phyloP scores from a whole-genome alignment of 2,113 vertebrate species.

The Paralichthys olivaceus region DNA sequence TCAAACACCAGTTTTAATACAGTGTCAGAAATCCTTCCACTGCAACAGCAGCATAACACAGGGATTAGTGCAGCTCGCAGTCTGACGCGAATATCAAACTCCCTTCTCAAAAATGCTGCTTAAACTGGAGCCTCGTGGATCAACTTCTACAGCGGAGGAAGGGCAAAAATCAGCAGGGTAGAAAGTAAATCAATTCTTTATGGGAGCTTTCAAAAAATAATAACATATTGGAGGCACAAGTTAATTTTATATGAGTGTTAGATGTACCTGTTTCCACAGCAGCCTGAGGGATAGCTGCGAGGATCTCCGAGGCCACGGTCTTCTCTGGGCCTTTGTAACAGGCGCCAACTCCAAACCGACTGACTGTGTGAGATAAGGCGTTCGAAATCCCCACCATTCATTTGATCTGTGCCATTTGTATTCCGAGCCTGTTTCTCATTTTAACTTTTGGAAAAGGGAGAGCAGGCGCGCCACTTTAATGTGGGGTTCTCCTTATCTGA shows the following conservation, averaged over 20 bases:
- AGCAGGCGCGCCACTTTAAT: slow-evolving; percentile 62
- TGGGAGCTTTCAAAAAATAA: slow-evolving; percentile 1
- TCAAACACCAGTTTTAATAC: slow-evolving; percentile 62
- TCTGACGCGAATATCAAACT: not conserved
- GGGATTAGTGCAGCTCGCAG: not conserved
- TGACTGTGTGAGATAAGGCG: slow-evolving; percentile 75
- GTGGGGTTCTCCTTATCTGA: slow-evolving; percentile 65
- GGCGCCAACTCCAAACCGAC: slow-evolving; percentile 63
- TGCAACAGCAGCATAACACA: slow-evolving; percentile 1
- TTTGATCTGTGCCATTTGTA: slow-evolving; percentile 67
- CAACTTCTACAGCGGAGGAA: not conserved
- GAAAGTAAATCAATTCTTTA: too few relatives aligned
- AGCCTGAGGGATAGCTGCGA: slow-evolving; percentile 35
- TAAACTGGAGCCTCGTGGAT: not conserved
- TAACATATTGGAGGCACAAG: slow-evolving; percentile 5
- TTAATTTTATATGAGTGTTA: slow-evolving; percentile 11
- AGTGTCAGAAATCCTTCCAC: slow-evolving; percentile 40
- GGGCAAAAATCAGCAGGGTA: not conserved
- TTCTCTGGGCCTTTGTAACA: slow-evolving; percentile 59
- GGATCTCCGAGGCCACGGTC: slow-evolving; percentile 35
- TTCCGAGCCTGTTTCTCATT: slow-evolving; percentile 72
- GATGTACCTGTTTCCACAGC: slow-evolving; percentile 43
- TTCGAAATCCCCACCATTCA: slow-evolving; percentile 46
- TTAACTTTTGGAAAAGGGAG: slow-evolving; percentile 66
- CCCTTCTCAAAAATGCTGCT: not conserved